phyloP scores from a whole-genome alignment of 2,888 invertebrate genomes.

The Thysanoteuthis rhombus region DNA sequence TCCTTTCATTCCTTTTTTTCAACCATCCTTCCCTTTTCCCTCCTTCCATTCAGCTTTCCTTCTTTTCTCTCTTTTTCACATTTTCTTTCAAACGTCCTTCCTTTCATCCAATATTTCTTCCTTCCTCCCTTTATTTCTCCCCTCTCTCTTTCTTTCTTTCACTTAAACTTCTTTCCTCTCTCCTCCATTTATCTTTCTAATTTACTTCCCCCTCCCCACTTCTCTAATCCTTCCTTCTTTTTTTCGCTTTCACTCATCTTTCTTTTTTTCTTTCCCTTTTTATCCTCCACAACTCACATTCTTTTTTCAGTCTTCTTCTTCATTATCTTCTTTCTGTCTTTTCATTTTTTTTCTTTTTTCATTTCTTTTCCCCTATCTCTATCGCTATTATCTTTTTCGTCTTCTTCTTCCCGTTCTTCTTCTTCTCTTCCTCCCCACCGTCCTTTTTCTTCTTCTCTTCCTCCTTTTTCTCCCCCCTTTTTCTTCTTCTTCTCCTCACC shows the following conservation, averaged over 20 bases:
- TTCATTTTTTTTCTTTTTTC: background rate
- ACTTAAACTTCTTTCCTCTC: background rate
- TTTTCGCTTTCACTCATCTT: too few species aligned
- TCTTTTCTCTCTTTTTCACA: background rate
- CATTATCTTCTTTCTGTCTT: background rate
- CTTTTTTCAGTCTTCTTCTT: background rate
- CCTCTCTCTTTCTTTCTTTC: background rate
- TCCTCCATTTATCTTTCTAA: too few species aligned
- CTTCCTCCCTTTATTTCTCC: background rate
- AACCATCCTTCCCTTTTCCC: background rate
- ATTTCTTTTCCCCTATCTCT: background rate
- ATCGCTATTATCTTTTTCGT: background rate
- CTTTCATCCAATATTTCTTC: background rate
- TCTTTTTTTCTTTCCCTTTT: too few species aligned
- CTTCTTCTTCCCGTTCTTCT: background rate
- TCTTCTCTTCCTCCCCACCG: too few species aligned
- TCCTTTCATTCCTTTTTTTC: background rate
- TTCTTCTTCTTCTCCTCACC: too few species aligned
- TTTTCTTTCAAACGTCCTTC: background rate
- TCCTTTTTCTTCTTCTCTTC: background rate
- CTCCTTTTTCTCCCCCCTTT: background rate
- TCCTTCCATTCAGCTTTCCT: background rate
- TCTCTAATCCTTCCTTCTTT: too few species aligned
- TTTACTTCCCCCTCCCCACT: too few species aligned
- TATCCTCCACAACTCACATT: background rate